Evolutionary conservation across 2,113 vertebrate genomes (phyloP).

Genomic region (Ovis canadensis): DNA sequence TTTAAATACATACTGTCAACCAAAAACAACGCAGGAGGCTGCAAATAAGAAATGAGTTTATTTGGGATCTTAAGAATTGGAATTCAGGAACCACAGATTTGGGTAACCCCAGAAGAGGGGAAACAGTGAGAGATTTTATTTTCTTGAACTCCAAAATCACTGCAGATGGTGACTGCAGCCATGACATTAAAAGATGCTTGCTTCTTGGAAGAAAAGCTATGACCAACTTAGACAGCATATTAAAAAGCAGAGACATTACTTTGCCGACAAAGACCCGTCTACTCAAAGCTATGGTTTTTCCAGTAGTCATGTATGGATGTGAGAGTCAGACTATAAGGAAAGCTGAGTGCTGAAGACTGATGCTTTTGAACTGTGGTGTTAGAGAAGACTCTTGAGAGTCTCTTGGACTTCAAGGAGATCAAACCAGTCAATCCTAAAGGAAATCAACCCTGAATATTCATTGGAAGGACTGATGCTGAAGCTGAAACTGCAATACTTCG

Average conservation of each 20-base stretch:
- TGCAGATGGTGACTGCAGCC: neutral
- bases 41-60: neutral
- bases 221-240: neutral
- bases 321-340: neutral
- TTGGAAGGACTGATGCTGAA: neutral
- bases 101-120: neutral
- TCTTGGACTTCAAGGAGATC: neutral
- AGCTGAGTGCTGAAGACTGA: neutral
- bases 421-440: neutral
- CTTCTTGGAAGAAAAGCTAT: neutral
- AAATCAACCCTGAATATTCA: neutral
- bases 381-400: neutral
- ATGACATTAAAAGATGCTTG: neutral
- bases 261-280: neutral
- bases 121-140: neutral
- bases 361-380: neutral
- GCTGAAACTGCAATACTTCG: neutral
- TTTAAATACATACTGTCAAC: neutral
- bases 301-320: neutral
- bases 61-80: neutral
- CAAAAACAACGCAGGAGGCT: neutral
- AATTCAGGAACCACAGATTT: neutral
- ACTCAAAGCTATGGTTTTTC: neutral
- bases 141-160: neutral
- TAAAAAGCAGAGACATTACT: neutral